These are phyloP conservation scores for Malacoraja senta DNA, from an alignment of 2,797 vertebrate genomes.

Conservation along the genomic window DNA sequence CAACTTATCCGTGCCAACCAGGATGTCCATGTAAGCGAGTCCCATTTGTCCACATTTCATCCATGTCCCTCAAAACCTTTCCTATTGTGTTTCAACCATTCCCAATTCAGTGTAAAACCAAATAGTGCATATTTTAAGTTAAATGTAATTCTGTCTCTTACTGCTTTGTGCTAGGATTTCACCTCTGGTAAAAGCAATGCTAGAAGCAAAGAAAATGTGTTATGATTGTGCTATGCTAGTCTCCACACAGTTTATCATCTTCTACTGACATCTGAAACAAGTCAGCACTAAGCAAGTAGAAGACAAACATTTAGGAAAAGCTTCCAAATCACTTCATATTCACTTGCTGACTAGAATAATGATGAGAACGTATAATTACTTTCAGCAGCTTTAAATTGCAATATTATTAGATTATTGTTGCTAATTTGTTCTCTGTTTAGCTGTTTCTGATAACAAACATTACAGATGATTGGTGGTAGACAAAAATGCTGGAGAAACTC, in stretches of 20 bases:
- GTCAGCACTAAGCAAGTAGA: not conserved
- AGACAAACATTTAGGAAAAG: not conserved
- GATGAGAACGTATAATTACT: not conserved
- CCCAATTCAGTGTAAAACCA: constrained; percentile 41
- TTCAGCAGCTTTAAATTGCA: not conserved
- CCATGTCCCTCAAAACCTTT: too few relatives aligned
- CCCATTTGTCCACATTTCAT: too few relatives aligned
- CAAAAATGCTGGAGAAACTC: too few relatives aligned
- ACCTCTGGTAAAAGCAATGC: constrained; percentile 39
- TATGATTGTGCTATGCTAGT: not conserved
- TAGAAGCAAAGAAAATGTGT: not conserved
- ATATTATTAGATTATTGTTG: not conserved
- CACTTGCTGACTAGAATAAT: constrained; percentile 1
- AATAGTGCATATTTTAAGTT: constrained; percentile 45
- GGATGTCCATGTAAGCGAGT: too few relatives aligned
- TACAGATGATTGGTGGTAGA: too few relatives aligned
- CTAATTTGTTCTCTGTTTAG: not conserved
- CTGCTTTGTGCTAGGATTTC: constrained; percentile 42
- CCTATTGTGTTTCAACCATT: not conserved
- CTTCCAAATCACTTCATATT: not conserved
- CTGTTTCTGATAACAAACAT: not conserved
- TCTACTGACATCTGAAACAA: not conserved
- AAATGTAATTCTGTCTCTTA: constrained; percentile 45
- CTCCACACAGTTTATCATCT: not conserved
- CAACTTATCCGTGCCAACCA: too few relatives aligned